Percentiles rank a stretch among this genome's conserved stretches.
Conservation (phyloP, 2,113 vertebrate genomes). For the Caranx ignobilis region DNA sequence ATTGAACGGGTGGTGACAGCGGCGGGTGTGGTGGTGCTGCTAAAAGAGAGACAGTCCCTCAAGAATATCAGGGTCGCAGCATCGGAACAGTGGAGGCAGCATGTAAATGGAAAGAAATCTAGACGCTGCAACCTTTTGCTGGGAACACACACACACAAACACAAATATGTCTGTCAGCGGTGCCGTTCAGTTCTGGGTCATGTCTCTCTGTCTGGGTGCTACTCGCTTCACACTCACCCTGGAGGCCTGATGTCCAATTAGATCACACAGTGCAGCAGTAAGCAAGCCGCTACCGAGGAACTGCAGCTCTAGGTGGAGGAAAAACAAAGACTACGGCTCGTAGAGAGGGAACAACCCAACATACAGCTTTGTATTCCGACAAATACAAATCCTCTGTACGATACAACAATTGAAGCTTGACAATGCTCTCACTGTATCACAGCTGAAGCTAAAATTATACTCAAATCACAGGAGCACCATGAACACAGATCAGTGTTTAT, state of each 20-base stretch:
- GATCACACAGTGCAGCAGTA: slow-evolving; percentile 45
- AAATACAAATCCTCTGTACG: no score
- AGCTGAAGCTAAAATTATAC: neutral
- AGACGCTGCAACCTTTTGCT: neutral
- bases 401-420: neutral
- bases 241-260: slow-evolving; percentile 68
- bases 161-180: slow-evolving; percentile 10
- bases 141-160: slow-evolving; percentile 8
- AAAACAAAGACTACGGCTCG: neutral
- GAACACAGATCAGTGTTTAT: neutral
- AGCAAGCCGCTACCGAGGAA: slow-evolving; percentile 16
- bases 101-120: slow-evolving; percentile 29
- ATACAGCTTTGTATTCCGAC: neutral
- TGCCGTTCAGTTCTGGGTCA: slow-evolving; percentile 52
- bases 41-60: slow-evolving; percentile 7
- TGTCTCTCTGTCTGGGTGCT: slow-evolving; percentile 47
- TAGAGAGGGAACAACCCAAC: neutral
- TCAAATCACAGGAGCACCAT: neutral
- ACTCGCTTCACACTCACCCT: slow-evolving; percentile 45
- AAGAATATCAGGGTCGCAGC: neutral
- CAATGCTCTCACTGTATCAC: neutral
- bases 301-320: neutral
- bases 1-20: neutral
- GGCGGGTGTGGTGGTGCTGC: neutral
- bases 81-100: neutral